phyloP scores from a whole-genome alignment of 2,797 vertebrate species.

The Babyrousa celebensis region DNA sequence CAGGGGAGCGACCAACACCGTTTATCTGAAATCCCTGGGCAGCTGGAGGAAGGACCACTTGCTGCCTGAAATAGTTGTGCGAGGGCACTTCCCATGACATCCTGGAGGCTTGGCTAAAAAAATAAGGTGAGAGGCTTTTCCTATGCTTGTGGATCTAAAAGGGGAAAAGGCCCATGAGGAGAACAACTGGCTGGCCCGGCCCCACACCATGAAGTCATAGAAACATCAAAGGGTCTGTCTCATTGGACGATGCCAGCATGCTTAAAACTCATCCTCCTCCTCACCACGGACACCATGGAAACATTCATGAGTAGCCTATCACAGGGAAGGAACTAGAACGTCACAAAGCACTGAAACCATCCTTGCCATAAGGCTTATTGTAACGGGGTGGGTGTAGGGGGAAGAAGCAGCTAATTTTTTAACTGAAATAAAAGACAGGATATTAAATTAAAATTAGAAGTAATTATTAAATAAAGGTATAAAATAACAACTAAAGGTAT shows the following conservation, averaged over 20 bases:
- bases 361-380: not conserved
- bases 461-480: no score
- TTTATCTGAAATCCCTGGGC: not conserved
- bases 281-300: constrained; percentile 13
- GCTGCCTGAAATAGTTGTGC: not conserved
- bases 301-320: not conserved
- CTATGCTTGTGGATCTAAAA: not conserved
- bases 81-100: not conserved
- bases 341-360: not conserved
- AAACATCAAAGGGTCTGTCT: constrained; percentile 3
- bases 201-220: not conserved
- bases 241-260: not conserved
- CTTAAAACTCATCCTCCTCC: constrained; percentile 35
- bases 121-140: not conserved
- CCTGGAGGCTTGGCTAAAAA: not conserved
- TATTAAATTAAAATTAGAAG: constrained; percentile 60
- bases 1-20: not conserved
- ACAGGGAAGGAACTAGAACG: constrained; percentile 37
- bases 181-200: not conserved
- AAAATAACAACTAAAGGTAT: no score
- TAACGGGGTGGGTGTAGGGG: not conserved
- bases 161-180: not conserved
- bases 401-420: not conserved
- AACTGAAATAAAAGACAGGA: constrained; percentile 21
- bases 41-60: not conserved